Base-by-base conservation (phyloP, 1,140 invertebrate genomes). In the Sycophila sp. region DNA sequence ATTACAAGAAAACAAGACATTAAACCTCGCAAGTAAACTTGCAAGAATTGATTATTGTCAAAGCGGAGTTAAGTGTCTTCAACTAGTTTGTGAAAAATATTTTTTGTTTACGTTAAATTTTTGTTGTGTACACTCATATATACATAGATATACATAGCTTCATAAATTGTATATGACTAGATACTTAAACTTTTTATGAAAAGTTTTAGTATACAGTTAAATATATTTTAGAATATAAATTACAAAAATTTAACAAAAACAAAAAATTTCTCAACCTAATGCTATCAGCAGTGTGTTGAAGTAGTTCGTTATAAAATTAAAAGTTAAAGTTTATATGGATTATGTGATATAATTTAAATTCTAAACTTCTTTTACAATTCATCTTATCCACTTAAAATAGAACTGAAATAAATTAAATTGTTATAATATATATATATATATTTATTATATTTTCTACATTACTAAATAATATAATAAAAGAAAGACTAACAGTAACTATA, bases 41-140 rank as follows among this genome's bases (percentile, higher is more conserved):
- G 49, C 63, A 58, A 32, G 32, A 58, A 66, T 56, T 58, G 13
- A 47, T 58, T 58, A 22, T 63, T 49, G 11, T 24, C 45, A n/a
- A 58, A 34, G 53, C 6, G 38, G 17, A 47, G 40, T 67, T 67
- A 30, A 47, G 38, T 67, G 40, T 67, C 26, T 67, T 55, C 15
- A 38, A 66, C 36, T 51, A 22, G 45, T 53, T 66, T 51, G 34
- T 28, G 3, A 55, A 42, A 38, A 10, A 42, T 32, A 30, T 40
- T 51, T 64, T 64, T 15, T 42, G 10, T 55, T 26, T 56, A 2
- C 15, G 36, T 55, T 55, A 19, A 56, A 22, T 55, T 64, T 53
- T 49, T 22, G 22, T 28, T n/a, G n/a, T n/a, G n/a, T n/a, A n/a
- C n/a, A n/a, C n/a, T n/a, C n/a, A n/a, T n/a, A n/a, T n/a, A n/a